Evolutionary conservation across 2,797 vertebrate species (phyloP).

Genomic region (Anas flavirostris): DNA sequence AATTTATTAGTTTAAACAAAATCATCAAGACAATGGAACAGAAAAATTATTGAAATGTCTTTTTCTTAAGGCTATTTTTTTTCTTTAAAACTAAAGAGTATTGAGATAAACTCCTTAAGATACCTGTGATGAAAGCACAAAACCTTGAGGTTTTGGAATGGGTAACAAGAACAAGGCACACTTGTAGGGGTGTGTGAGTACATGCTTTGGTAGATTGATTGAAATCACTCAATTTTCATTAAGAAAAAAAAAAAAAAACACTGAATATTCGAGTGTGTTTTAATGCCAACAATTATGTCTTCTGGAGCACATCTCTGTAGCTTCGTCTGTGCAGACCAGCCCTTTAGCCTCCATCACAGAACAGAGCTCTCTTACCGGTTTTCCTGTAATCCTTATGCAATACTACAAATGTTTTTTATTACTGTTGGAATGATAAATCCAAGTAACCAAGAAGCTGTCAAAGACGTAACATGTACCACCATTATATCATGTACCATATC

Average conservation of each 20-base stretch:
- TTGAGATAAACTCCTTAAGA: background rate
- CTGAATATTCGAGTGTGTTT: background rate
- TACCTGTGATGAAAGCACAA: background rate
- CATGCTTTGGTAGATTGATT: background rate
- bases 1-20: background rate
- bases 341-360: background rate
- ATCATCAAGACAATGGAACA: background rate
- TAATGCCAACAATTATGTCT: background rate
- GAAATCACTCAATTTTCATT: background rate
- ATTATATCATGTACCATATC: accelerated
- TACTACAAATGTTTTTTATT: background rate
- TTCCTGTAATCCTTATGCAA: background rate
- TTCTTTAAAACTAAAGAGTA: background rate
- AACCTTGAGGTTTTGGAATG: background rate
- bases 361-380: background rate
- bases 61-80: background rate
- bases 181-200: accelerated
- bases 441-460: background rate
- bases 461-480: background rate
- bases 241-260: background rate
- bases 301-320: background rate
- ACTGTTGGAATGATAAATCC: background rate
- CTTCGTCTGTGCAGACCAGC: background rate
- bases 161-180: background rate
- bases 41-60: background rate